A percentile compares a stretch with the other conserved stretches of the same genome.
Conservation (phyloP, 2,113 vertebrate genomes). For the Megaceryle torquata region DNA sequence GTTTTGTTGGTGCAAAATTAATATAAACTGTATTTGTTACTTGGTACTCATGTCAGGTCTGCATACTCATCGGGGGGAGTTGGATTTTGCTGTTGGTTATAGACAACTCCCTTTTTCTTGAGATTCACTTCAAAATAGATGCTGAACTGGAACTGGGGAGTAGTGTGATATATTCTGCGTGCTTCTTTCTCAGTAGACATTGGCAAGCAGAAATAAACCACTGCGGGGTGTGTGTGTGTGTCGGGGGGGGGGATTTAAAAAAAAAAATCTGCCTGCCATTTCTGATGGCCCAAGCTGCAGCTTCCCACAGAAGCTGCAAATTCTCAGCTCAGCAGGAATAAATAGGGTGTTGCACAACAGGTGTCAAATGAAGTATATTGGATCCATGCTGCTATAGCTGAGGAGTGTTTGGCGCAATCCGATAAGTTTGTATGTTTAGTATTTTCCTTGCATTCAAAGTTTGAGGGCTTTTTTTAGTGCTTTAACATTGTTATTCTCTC, state of each 20-base stretch:
- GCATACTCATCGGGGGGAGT: neutral
- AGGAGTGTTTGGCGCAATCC: neutral
- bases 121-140: neutral
- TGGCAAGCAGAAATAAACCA: neutral
- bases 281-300: neutral
- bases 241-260: no score
- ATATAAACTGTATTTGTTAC: neutral
- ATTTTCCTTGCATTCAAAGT: neutral
- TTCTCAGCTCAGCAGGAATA: neutral
- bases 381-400: neutral
- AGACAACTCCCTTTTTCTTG: neutral
- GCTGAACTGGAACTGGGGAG: neutral
- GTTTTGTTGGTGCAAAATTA: neutral
- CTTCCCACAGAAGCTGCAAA: neutral
- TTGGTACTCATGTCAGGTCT: neutral
- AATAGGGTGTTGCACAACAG: neutral
- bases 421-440: neutral
- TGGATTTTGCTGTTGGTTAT: neutral
- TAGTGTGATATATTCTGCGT: neutral
- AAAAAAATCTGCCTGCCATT: neutral
- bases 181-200: neutral
- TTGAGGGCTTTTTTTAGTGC: fast-evolving
- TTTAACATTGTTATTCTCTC: neutral
- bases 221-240: no score
- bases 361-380: neutral